Base-by-base conservation (phyloP, 2,888 invertebrate species). In the Frankliniella intonsa region DNA sequence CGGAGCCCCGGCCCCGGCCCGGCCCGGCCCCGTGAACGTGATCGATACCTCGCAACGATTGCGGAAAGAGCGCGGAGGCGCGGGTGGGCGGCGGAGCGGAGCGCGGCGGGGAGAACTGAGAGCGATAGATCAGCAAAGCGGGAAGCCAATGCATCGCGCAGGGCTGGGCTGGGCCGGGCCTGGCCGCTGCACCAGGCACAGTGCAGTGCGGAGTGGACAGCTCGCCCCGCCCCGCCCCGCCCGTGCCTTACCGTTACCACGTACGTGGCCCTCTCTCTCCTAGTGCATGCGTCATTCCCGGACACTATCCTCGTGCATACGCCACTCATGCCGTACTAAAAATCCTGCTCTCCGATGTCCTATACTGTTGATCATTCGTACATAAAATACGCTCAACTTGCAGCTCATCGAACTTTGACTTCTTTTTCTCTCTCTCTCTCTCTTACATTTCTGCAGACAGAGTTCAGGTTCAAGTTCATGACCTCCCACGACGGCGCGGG, bases 21-120 rank as follows among this genome's bases (percentile, higher is more conserved):
- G 62, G 14, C 14, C 69, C n/a, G 69, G 22, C 22, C 22, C 69
- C 69, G 12, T 12, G 25, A 76, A 76, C 69, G 69, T 76, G 69
- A 76, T 76, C 69, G 69, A 76, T 76, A 76, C 69, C 69, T 25
- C 25, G 8, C 25, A 38, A 12, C 69, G 69, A 76, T 76, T 76
- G 25, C 69, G 25, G 69, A 25, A 25, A 25, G 69, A 25, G 69
- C 22, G 69, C 12, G n/a, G n/a, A n/a, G n/a, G 25, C 11, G 69
- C 11, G 69, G 22, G 65, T 8, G 69, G 22, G 22, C 11, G 8
- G 11, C 22, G 22, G 69, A 69, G 22, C 9, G 11, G 25, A 8
- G 10, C 9, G 11, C 2, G 25, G 22, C 11, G 12, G 22, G 25
- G 10, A 76, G 62, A 62, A n/a, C 19, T 19, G 55, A 55, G 55